Conservation (phyloP, 2,888 invertebrate genomes). For the Odontocerum albicorne region DNA sequence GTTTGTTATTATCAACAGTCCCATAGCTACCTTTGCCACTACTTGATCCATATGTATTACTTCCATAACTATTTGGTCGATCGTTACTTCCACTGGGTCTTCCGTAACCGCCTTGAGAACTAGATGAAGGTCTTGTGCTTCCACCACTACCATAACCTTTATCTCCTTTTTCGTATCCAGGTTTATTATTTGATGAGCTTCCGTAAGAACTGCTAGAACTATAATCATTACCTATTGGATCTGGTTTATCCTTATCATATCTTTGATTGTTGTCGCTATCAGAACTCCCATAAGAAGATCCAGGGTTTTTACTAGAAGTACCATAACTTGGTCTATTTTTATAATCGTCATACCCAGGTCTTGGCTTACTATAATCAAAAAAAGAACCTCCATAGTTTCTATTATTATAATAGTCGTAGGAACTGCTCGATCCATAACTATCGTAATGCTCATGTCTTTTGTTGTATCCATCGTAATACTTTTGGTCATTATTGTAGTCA, state of each 20-base stretch:
- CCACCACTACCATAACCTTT: conserved; percentile 8
- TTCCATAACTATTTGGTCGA: neutral
- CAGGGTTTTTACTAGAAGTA: too few relatives aligned
- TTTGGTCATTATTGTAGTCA: too few relatives aligned
- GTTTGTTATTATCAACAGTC: neutral
- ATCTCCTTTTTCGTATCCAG: conserved; percentile 9
- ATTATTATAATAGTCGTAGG: too few relatives aligned
- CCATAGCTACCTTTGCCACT: neutral
- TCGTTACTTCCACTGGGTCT: conserved; percentile 3
- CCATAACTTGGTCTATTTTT: too few relatives aligned
- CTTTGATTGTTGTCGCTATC: too few relatives aligned
- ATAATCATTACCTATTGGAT: conserved; percentile 4
- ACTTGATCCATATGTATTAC: conserved; percentile 1
- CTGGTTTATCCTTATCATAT: conserved; percentile 22
- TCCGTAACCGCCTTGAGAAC: neutral
- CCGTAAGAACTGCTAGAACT: conserved; percentile 3
- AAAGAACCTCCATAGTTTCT: too few relatives aligned
- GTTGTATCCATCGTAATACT: neutral
- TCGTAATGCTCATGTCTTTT: neutral
- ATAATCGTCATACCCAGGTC: too few relatives aligned
- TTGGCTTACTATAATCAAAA: too few relatives aligned
- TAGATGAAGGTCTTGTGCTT: conserved; percentile 9
- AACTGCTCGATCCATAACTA: neutral
- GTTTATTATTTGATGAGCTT: conserved; percentile 13
- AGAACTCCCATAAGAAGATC: too few relatives aligned